phyloP scores from a whole-genome alignment of 2,888 invertebrate species.

The Drosophila borborema region DNA sequence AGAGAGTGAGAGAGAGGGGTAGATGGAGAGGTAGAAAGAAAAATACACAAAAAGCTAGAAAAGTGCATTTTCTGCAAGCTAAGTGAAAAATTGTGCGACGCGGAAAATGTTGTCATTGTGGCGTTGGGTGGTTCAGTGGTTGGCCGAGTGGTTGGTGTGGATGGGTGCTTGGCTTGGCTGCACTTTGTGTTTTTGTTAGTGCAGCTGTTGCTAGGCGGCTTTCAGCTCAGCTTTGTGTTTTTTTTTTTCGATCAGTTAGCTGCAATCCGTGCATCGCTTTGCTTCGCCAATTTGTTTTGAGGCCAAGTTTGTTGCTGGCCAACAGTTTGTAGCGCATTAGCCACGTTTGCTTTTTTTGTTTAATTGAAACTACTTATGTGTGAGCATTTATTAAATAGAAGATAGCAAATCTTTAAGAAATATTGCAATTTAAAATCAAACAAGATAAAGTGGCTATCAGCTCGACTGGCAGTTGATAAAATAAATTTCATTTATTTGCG shows the following conservation, averaged over 20 bases:
- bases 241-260: constrained; percentile 44
- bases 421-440: constrained; percentile 7
- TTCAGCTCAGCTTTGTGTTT: constrained; percentile 13
- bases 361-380: constrained; percentile 41
- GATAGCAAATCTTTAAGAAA: constrained; percentile 23
- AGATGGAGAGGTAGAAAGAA: constrained; percentile 10
- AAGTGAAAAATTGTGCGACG: constrained; percentile 61
- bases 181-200: constrained; percentile 32
- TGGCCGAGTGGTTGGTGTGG: constrained; percentile 1
- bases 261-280: constrained; percentile 29
- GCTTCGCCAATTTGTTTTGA: constrained; percentile 54
- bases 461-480: constrained; percentile 10
- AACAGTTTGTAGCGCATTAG: constrained; percentile 36
- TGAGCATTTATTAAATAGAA: constrained; percentile 15
- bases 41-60: constrained; percentile 31
- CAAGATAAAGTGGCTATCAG: neutral
- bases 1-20: neutral
- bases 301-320: constrained; percentile 45
- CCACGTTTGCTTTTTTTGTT: constrained; percentile 26
- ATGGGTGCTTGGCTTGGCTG: neutral
- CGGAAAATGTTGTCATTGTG: constrained; percentile 60
- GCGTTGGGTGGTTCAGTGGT: constrained; percentile 8
- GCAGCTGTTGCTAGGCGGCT: constrained; percentile 41
- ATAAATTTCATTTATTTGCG: constrained; percentile 31
- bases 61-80: constrained; percentile 58